A percentile compares a stretch with the other conserved stretches of the same genome.
These are phyloP conservation scores for Lathamus discolor DNA, from an alignment of 2,113 vertebrate species.

Conservation along the genomic window DNA sequence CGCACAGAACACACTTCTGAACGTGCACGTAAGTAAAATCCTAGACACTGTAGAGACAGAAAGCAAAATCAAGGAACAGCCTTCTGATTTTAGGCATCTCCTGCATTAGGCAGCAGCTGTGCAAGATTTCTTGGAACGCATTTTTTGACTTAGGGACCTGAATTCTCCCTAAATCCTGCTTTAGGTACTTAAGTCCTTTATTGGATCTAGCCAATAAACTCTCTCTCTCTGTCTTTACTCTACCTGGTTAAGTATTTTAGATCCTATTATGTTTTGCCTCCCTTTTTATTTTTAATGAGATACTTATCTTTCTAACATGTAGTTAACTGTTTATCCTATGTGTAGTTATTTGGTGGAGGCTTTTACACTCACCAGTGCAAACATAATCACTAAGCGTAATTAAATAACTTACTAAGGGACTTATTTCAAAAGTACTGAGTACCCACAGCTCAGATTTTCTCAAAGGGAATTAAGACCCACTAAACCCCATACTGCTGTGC, in stretches of 20 bases:
- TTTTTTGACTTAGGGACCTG: neutral
- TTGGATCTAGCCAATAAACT: conserved; percentile 20
- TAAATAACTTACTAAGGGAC: neutral
- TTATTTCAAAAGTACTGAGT: neutral
- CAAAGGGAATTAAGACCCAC: neutral
- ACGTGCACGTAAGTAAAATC: neutral
- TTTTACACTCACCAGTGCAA: neutral
- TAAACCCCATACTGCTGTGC: neutral
- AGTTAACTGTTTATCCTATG: neutral
- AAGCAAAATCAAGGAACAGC: neutral
- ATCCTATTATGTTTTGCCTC: conserved; percentile 40
- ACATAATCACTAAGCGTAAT: neutral
- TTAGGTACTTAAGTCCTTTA: conserved; percentile 6
- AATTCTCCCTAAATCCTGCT: conserved; percentile 18
- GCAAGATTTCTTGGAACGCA: neutral
- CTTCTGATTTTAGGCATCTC: neutral
- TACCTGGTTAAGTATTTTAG: conserved; percentile 23
- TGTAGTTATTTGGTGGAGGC: neutral
- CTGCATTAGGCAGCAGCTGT: neutral
- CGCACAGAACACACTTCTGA: neutral
- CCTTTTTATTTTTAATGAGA: conserved; percentile 27
- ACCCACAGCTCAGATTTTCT: neutral
- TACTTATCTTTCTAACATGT: neutral
- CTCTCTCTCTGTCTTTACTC: neutral
- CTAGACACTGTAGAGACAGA: neutral